phyloP scores from a whole-genome alignment of 2,113 vertebrate genomes.

The Colinus virginianus region DNA sequence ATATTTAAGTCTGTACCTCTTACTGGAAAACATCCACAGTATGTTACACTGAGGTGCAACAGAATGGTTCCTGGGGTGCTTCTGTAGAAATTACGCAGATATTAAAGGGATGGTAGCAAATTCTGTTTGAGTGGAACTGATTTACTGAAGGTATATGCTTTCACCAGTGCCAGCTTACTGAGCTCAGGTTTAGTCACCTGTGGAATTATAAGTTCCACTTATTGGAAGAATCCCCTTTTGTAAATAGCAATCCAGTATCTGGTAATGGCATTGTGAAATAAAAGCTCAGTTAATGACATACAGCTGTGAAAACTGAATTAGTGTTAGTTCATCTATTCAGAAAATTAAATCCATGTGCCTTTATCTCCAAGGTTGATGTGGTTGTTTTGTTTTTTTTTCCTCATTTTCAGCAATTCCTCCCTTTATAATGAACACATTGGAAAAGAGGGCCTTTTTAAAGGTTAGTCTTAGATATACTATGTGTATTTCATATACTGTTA shows the following conservation, averaged over 20 bases:
- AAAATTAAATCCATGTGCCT: background rate
- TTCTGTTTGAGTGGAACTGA: background rate
- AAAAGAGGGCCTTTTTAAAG: constrained; percentile 97
- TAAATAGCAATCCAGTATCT: background rate
- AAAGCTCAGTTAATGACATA: background rate
- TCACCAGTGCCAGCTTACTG: background rate
- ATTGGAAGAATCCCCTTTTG: background rate
- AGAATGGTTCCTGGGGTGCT: background rate
- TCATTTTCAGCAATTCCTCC: constrained; percentile 90
- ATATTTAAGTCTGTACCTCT: background rate
- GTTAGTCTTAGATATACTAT: constrained; percentile 73
- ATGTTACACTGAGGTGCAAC: background rate
- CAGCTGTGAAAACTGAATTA: background rate
- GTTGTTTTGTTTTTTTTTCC: background rate
- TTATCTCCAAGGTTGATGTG: background rate
- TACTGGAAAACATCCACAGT: background rate
- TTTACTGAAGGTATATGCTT: background rate
- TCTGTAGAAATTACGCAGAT: background rate
- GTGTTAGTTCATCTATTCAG: background rate
- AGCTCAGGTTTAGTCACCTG: background rate
- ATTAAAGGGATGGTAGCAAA: background rate
- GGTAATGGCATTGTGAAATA: background rate
- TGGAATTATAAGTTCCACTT: background rate
- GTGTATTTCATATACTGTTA: background rate
- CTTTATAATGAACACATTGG: constrained; percentile 96